Base-by-base conservation (phyloP, 2,797 vertebrate genomes). In the Psittacula derbiana region DNA sequence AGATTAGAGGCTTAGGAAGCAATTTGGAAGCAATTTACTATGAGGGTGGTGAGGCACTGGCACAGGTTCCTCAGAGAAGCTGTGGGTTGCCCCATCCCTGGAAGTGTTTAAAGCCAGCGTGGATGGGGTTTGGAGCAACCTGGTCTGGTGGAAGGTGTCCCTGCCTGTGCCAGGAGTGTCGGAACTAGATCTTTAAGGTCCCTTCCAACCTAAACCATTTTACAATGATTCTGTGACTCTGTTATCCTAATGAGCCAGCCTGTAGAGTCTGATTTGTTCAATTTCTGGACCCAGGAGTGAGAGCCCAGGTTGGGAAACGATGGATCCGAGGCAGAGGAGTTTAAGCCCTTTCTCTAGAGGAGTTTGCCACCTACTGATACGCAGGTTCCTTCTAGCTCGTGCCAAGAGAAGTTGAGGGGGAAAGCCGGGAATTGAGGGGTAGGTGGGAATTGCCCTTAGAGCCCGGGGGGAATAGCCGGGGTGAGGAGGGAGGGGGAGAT, bases 291-390 rank as follows among this genome's bases (percentile, higher is more conserved):
- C 79, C 84, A 28, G 73, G 79, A 85, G 72, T 70, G 92, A 96
- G 92, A 96, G 92, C 89, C 95, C 96, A 74, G 93, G 60, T 15
- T 62, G 81, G 93, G 80, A 70, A 91, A 67, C 2, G 5, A 52
- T 58, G 53, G 78, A 93, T 80, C 61, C 23, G 90, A 80, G 76
- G 74, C 91, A 66, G 53, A 52, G 14, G 57, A 58, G 84, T 41
- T 81, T 69, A 88, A 84, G n/a, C 94, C 97, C 94, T 97, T 81
- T 78, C 72, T 90, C 88, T 87, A 85, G 83, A 85, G 93, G 94
- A 96, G 86, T 97, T 97, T 96, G 95, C 97, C 97, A 97, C 97
- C 97, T 95, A 95, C 97, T 93, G 96, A 96, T 95, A 93, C 78
- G 19, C 73, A 60, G 89, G 91, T 80, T 92, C 91, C 85, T 79